Percentiles rank a stretch among this genome's conserved stretches.
These are phyloP conservation scores for Pituophis catenifer DNA, from an alignment of 2,113 vertebrate genomes.

Conservation along the genomic window DNA sequence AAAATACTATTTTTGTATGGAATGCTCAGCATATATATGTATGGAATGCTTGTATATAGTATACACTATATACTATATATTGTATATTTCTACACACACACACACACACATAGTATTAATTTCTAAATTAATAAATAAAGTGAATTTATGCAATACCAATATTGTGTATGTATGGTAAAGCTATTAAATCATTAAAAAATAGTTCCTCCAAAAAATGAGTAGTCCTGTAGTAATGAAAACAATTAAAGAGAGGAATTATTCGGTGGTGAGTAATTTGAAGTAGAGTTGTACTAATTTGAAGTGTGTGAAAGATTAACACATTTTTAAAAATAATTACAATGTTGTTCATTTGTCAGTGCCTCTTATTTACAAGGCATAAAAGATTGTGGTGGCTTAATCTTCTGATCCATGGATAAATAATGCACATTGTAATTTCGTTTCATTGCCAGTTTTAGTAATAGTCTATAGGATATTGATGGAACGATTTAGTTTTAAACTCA, in stretches of 20 bases:
- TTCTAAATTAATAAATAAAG: not conserved
- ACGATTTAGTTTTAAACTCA: not conserved
- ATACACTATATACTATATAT: too few species aligned
- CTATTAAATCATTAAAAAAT: conserved; percentile 45
- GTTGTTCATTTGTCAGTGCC: not conserved
- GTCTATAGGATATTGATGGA: not conserved
- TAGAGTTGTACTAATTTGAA: conserved; percentile 1
- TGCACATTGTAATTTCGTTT: conserved; percentile 3
- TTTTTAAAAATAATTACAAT: conserved; percentile 10
- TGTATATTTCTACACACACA: too few species aligned
- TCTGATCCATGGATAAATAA: conserved; percentile 10
- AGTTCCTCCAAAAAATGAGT: not conserved
- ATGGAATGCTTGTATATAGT: too few species aligned
- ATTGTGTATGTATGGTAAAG: conserved; percentile 36
- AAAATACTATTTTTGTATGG: too few species aligned
- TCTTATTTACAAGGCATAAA: conserved; percentile 7
- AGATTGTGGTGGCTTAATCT: not conserved
- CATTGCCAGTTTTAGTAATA: not conserved
- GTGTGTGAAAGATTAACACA: conserved; percentile 3
- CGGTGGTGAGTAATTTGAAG: conserved; percentile 15
- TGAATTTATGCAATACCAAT: not conserved
- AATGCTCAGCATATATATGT: too few species aligned
- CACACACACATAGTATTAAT: not conserved
- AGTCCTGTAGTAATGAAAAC: not conserved
- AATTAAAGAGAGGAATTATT: not conserved